phyloP scores from a whole-genome alignment of 1,140 invertebrate species.

The Hormaphis cornu region DNA sequence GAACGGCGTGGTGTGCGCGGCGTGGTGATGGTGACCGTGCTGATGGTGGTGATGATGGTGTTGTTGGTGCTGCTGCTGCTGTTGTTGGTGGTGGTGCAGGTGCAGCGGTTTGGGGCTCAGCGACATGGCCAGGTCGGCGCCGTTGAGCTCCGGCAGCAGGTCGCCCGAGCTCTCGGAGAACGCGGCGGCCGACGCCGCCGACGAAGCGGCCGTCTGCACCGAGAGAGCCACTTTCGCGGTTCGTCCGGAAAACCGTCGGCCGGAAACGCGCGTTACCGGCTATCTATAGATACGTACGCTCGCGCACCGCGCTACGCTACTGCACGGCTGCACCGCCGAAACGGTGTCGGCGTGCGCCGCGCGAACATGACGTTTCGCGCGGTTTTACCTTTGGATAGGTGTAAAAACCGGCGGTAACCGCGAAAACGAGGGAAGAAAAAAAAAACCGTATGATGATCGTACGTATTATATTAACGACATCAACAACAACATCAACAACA shows the following conservation, averaged over 20 bases:
- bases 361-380: neutral
- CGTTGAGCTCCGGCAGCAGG: slow-evolving; percentile 69
- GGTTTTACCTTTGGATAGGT: too few species aligned
- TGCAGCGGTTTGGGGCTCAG: slow-evolving; percentile 68
- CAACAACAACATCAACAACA: too few species aligned
- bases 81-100: slow-evolving; percentile 35
- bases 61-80: slow-evolving; percentile 55
- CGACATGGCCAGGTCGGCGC: slow-evolving; percentile 81
- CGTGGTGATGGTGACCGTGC: slow-evolving; percentile 33
- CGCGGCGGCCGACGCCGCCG: slow-evolving; percentile 29
- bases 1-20: slow-evolving; percentile 75
- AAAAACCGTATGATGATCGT: too few species aligned
- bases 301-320: neutral
- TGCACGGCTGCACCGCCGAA: neutral
- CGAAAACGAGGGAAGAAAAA: neutral
- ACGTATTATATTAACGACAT: too few species aligned
- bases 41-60: slow-evolving; percentile 62
- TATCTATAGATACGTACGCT: neutral
- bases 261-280: slow-evolving; percentile 10
- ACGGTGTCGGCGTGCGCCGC: neutral
- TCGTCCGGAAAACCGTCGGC: neutral
- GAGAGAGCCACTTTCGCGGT: slow-evolving; percentile 31
- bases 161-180: slow-evolving; percentile 39
- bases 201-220: slow-evolving; percentile 32
- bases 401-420: neutral